Percentiles rank a stretch among this genome's conserved stretches.
phyloP scores from a whole-genome alignment of 2,113 vertebrate species.

The Alligator sinensis region DNA sequence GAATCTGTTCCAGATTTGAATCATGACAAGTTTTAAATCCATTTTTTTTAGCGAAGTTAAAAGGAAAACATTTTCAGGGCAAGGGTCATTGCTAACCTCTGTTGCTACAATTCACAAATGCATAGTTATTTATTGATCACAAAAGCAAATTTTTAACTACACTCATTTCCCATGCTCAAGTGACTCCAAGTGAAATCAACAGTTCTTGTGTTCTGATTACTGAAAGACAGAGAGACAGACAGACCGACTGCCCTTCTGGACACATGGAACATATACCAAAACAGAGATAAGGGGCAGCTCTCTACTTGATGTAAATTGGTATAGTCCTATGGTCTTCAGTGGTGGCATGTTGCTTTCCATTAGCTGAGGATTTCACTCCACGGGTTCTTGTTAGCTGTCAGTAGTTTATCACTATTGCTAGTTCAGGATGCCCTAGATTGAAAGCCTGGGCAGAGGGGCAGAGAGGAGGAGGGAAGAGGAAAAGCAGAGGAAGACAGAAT shows the following conservation, averaged over 20 bases:
- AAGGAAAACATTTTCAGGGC: not conserved
- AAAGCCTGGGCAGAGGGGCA: not conserved
- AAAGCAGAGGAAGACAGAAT: not conserved
- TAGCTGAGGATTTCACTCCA: accelerated
- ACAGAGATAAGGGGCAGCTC: not conserved
- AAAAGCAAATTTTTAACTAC: not conserved
- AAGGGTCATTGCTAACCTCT: not conserved
- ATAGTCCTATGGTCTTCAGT: accelerated
- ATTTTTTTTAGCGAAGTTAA: not conserved
- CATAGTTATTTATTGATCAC: not conserved
- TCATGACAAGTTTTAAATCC: not conserved
- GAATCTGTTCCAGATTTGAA: not conserved
- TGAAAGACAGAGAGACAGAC: not conserved
- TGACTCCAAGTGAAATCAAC: not conserved
- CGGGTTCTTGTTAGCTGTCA: not conserved
- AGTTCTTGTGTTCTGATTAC: not conserved
- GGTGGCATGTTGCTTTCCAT: not conserved
- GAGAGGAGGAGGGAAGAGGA: constrained; percentile 40
- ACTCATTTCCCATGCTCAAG: accelerated
- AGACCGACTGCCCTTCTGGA: not conserved
- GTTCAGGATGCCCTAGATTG: not conserved
- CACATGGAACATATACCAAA: accelerated
- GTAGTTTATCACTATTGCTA: not conserved
- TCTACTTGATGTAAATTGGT: not conserved
- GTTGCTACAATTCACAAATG: not conserved